A percentile compares a stretch with the other conserved stretches of the same genome.
These are phyloP conservation scores for Neogobius melanostomus DNA, from an alignment of 2,113 vertebrate genomes.

Conservation along the genomic window DNA sequence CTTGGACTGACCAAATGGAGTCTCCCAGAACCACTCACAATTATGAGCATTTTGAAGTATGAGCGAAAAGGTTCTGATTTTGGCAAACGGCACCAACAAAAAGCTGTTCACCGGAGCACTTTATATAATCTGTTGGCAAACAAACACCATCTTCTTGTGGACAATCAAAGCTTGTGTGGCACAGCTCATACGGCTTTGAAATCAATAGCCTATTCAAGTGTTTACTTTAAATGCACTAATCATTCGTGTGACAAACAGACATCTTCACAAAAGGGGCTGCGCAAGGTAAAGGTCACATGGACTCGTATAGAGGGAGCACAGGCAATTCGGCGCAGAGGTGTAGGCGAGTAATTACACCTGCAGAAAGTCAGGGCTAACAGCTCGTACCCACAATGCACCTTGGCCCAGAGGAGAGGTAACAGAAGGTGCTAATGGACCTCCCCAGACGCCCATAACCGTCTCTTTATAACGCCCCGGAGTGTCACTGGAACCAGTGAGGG, in stretches of 20 bases:
- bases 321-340: neutral
- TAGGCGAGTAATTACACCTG: slow-evolving; percentile 31
- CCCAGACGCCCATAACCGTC: slow-evolving; percentile 40
- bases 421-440: slow-evolving; percentile 35
- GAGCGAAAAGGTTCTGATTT: slow-evolving; percentile 1
- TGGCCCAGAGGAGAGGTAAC: slow-evolving; percentile 13
- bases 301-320: neutral
- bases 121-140: neutral
- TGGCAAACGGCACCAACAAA: neutral
- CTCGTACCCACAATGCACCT: slow-evolving; percentile 40
- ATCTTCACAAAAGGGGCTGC: slow-evolving; percentile 13
- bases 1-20: neutral
- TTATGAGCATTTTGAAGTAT: neutral
- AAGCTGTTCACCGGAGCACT: neutral
- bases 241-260: neutral
- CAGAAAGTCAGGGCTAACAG: slow-evolving; percentile 24
- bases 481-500: slow-evolving; percentile 24
- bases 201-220: slow-evolving; percentile 2
- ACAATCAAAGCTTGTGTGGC: neutral
- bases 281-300: neutral
- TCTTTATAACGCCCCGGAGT: slow-evolving; percentile 23
- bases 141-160: slow-evolving; percentile 2
- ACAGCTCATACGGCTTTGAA: neutral
- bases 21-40: neutral
- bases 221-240: neutral